phyloP scores from a whole-genome alignment of 2,888 invertebrate species.

The Ptilodon capucinus region DNA sequence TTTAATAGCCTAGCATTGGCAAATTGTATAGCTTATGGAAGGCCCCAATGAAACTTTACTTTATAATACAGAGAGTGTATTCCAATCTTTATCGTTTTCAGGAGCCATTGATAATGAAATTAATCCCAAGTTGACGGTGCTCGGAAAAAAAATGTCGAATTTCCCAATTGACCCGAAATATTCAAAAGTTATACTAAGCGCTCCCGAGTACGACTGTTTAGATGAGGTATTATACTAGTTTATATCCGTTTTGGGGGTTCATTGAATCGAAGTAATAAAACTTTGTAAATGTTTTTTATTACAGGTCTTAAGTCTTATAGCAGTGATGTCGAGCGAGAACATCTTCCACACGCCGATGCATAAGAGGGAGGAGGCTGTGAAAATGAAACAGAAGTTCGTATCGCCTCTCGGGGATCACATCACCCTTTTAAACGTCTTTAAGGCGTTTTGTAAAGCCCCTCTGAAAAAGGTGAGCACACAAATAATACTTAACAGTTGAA shows the following conservation, averaged over 20 bases:
- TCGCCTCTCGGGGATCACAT: slow-evolving; percentile 96
- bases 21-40: no score
- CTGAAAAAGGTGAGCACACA: slow-evolving; percentile 83
- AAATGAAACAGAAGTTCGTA: slow-evolving; percentile 90
- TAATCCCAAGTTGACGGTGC: slow-evolving; percentile 86
- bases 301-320: slow-evolving; percentile 91
- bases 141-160: slow-evolving; percentile 93
- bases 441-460: slow-evolving; percentile 88
- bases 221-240: slow-evolving; percentile 83
- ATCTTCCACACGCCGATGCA: slow-evolving; percentile 89
- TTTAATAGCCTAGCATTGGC: no score
- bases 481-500: not conserved
- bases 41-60: no score
- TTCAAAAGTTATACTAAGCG: slow-evolving; percentile 90
- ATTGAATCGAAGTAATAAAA: no score
- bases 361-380: slow-evolving; percentile 89
- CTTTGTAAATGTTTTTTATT: slow-evolving; percentile 21
- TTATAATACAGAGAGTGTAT: no score
- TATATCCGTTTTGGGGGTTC: not conserved
- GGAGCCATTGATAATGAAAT: slow-evolving; percentile 85
- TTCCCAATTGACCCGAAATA: slow-evolving; percentile 97
- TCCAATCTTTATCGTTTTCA: slow-evolving; percentile 33
- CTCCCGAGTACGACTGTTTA: slow-evolving; percentile 89
- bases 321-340: slow-evolving; percentile 94
- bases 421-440: slow-evolving; percentile 94